Base-by-base conservation (phyloP, 2,888 invertebrate genomes). In the Torymus tubicola region DNA sequence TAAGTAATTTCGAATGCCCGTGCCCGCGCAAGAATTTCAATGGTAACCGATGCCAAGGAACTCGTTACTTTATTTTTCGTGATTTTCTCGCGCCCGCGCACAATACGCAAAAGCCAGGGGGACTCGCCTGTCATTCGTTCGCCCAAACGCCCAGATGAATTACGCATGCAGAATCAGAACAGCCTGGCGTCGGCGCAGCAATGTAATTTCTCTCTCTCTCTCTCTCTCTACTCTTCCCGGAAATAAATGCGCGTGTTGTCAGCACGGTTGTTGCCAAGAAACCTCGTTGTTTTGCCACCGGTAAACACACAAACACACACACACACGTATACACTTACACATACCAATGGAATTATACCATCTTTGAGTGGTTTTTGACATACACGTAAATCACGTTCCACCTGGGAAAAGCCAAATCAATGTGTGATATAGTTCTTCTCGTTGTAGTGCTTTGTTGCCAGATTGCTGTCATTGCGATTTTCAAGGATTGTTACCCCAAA, bases 11-110 rank as follows among this genome's bases (percentile, higher is more conserved):
- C 58, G 42, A 42, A 42, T 42, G 5, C 42, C 31, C 42, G 42
- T 8, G 42, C 42, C 5, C 42, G 70, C 69, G 63, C 21, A 16
- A 63, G 73, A 82, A 82, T 83, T 65, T 70, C 42, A 61, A 73
- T 76, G 78, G 50, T 52, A 68, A 76, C 42, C 69, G 57, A 77
- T 80, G 80, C 82, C 81, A 81, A 73, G 55, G 61, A 74, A 80
- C 63, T 68, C 16, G 73, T 64, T 63, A n/a, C 11, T 64, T 18
- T 75, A 42, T 70, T 70, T 70, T 70, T 70, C 75, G 42, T 8
- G 42, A 42, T 42, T 65, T 67, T 63, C 60, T 64, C 60, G 60
- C 60, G 21, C 61, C 55, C 57, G 18, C 10, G 1, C 8, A n/a
- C 42, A 42, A 42, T 42, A 42, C 42, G 42, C 5, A 42, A 8